These are phyloP conservation scores for Apolygus lucorum DNA, from an alignment of 1,140 invertebrate genomes.

Conservation along the genomic window DNA sequence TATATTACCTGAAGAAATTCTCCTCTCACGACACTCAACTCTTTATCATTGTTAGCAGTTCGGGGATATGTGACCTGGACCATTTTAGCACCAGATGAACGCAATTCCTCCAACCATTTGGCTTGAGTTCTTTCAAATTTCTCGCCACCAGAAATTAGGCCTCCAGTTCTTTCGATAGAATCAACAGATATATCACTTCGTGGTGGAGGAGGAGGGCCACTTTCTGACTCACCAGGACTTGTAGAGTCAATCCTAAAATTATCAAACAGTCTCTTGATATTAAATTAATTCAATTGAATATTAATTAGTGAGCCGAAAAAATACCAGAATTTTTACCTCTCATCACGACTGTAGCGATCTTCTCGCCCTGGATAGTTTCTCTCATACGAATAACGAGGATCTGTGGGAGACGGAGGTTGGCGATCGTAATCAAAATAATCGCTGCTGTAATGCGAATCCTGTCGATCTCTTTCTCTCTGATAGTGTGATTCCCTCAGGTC, in stretches of 20 bases:
- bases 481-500: conserved; percentile 41
- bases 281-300: too few relatives aligned
- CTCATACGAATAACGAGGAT: conserved; percentile 43
- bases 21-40: conserved; percentile 87
- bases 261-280: too few relatives aligned
- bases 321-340: conserved; percentile 40
- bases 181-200: conserved; percentile 67
- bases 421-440: conserved; percentile 47
- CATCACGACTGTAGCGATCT: conserved; percentile 43
- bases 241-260: conserved; percentile 34
- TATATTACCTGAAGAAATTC: conserved; percentile 83
- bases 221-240: conserved; percentile 36
- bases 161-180: conserved; percentile 57
- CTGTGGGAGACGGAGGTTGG: conserved; percentile 42
- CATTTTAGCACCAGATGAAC: conserved; percentile 64
- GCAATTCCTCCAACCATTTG: conserved; percentile 64
- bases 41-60: conserved; percentile 96
- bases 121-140: conserved; percentile 44
- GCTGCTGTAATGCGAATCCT: conserved; percentile 46
- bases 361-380: conserved; percentile 41
- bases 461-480: conserved; percentile 39
- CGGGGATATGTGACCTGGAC: conserved; percentile 91
- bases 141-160: conserved; percentile 30
- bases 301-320: too few relatives aligned
- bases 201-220: conserved; percentile 27